Conservation (phyloP, 2,113 vertebrate species). For the Hippopotamus amphibius region DNA sequence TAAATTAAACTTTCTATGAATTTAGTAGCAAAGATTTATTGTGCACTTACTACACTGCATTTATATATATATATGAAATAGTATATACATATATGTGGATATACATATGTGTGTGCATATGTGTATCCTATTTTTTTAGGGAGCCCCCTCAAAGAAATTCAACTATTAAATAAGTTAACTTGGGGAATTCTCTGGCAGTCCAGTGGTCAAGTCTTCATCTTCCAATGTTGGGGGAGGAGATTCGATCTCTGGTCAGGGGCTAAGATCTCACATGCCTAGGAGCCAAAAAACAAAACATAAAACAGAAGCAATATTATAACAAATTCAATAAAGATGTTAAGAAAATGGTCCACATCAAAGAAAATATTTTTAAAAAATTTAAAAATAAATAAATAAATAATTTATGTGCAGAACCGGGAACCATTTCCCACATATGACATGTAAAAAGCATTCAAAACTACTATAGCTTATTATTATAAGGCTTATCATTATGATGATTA, state of each 20-base stretch:
- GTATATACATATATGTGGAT: not conserved
- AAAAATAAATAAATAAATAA: not conserved
- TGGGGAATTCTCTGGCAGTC: too few relatives aligned
- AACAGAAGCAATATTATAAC: too few relatives aligned
- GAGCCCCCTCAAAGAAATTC: not conserved
- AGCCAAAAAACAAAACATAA: too few relatives aligned
- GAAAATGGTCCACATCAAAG: too few relatives aligned
- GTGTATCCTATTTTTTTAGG: not conserved
- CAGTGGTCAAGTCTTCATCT: too few relatives aligned
- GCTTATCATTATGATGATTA: not conserved
- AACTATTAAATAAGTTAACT: not conserved
- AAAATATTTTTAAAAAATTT: too few relatives aligned
- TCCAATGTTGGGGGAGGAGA: too few relatives aligned
- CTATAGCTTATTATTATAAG: not conserved
- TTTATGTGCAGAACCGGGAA: not conserved
- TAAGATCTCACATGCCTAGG: too few relatives aligned
- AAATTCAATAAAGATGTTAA: too few relatives aligned
- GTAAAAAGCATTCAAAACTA: not conserved
- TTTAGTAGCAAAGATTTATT: not conserved
- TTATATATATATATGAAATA: not conserved
- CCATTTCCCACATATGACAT: not conserved
- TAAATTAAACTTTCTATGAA: conserved; percentile 12
- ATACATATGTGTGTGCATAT: not conserved
- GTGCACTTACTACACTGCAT: not conserved
- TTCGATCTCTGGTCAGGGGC: too few relatives aligned